These are phyloP conservation scores for Drosophila mojavensis DNA, from an alignment of 1,140 invertebrate genomes.

Conservation along the genomic window DNA sequence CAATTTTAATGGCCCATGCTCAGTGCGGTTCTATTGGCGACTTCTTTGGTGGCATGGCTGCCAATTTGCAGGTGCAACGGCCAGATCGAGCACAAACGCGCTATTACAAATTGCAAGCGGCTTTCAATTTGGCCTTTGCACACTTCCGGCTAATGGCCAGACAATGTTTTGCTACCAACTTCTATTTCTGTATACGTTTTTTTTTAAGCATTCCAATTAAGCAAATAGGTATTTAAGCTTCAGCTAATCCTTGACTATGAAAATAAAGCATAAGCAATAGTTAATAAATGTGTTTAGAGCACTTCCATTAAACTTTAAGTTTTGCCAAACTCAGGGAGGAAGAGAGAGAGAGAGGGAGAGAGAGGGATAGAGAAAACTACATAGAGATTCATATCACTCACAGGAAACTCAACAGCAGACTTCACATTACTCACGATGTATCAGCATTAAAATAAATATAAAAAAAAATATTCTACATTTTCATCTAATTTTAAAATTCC, in stretches of 20 bases:
- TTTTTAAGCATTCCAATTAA: constrained; percentile 5
- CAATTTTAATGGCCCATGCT: constrained; percentile 48
- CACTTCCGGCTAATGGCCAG: constrained; percentile 27
- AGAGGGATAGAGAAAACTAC: no score
- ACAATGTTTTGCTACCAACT: constrained; percentile 16
- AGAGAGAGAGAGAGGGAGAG: no score
- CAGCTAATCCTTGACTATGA: background rate
- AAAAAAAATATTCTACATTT: no score
- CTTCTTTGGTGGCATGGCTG: constrained; percentile 50
- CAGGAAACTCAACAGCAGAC: no score
- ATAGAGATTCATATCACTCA: no score
- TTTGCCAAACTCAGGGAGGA: no score
- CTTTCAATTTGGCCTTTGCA: constrained; percentile 45
- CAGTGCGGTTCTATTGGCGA: constrained; percentile 9
- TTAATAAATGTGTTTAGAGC: background rate
- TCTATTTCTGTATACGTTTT: background rate
- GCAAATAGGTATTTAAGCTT: constrained; percentile 1
- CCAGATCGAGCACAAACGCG: constrained; percentile 29
- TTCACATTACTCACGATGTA: no score
- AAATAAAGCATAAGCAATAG: background rate
- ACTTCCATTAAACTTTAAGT: background rate
- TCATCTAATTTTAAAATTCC: no score
- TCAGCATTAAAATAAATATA: no score
- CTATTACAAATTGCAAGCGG: constrained; percentile 50
- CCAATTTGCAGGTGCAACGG: constrained; percentile 50